Evolutionary conservation across 2,113 vertebrate species (phyloP).

Genomic region (Smithornis capensis): DNA sequence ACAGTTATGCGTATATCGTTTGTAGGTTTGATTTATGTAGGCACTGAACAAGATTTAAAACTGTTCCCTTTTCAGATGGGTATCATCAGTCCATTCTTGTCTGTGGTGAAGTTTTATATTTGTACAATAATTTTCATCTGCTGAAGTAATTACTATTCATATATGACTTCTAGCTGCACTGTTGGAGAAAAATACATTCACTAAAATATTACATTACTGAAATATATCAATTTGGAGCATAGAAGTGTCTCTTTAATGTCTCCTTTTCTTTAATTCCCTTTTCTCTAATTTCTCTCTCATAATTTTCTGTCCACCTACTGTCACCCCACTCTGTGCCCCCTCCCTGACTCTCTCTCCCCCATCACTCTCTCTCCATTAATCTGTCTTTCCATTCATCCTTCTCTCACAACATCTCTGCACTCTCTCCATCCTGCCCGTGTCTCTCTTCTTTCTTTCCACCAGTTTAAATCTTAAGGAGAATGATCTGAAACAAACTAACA

Average conservation of each 20-base stretch:
- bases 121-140: neutral
- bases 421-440: rapidly evolving
- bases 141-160: neutral
- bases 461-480: neutral
- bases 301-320: neutral
- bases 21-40: neutral
- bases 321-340: rapidly evolving
- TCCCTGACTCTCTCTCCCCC: neutral
- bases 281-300: neutral
- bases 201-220: neutral
- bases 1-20: neutral
- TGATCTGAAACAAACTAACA: neutral
- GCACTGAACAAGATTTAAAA: neutral
- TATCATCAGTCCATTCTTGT: neutral
- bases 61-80: neutral
- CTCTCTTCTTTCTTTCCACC: neutral
- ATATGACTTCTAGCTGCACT: neutral
- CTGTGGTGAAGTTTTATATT: neutral
- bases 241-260: neutral
- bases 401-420: neutral
- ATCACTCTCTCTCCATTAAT: neutral
- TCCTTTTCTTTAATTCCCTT: neutral
- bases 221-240: neutral
- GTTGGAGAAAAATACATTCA: neutral
- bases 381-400: neutral